Evolutionary conservation across 2,888 invertebrate species (phyloP).

Genomic region (Campoplex capitator): DNA sequence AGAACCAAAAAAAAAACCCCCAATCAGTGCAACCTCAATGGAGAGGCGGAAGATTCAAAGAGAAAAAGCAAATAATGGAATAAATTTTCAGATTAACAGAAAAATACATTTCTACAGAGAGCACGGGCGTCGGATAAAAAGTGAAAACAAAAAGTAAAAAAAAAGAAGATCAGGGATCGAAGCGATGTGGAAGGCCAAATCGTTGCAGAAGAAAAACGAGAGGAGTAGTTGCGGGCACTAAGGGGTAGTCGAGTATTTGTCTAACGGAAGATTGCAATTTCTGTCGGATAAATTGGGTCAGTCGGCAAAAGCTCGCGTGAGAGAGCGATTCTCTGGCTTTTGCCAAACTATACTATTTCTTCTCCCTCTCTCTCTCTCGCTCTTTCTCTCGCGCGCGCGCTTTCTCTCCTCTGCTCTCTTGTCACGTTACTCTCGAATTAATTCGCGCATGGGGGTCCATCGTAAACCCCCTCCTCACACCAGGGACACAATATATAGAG

Average conservation of each 20-base stretch:
- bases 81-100: not conserved
- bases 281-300: conserved; percentile 65
- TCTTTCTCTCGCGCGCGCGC: conserved; percentile 18
- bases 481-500: conserved; percentile 9
- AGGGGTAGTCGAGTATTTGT: conserved; percentile 51
- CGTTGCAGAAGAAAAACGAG: not conserved
- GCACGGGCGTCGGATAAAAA: not conserved
- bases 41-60: not conserved
- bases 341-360: conserved; percentile 9
- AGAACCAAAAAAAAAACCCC: not conserved
- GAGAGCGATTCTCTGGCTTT: conserved; percentile 37
- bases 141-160: not conserved
- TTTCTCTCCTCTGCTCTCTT: not conserved
- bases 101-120: conserved; percentile 32
- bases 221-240: not conserved
- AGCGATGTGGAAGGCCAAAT: conserved; percentile 28
- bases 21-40: not conserved
- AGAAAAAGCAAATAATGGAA: not conserved
- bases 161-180: not conserved
- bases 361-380: not conserved
- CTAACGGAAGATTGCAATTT: conserved; percentile 64
- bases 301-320: conserved; percentile 60
- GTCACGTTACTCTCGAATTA: conserved; percentile 52
- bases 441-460: conserved; percentile 56
- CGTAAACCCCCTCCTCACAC: conserved; percentile 45